These are phyloP conservation scores for Hydrozoanthus gracilis DNA, from an alignment of 92 coral and sea anemone species.

Conservation along the genomic window DNA sequence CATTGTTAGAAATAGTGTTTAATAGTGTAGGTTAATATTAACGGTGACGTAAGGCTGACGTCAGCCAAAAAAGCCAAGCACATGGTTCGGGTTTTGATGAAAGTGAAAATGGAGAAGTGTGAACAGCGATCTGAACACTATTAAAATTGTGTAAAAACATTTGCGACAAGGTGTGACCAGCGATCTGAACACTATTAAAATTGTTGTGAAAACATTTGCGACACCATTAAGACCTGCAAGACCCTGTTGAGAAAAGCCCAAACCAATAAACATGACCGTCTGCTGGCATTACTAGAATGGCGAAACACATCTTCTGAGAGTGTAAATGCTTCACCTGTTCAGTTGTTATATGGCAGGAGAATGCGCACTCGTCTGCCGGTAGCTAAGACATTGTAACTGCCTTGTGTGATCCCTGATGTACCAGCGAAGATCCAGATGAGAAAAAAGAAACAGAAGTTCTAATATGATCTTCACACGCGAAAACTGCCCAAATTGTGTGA, in stretches of 20 bases:
- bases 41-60: no score
- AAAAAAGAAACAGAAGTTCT: slow-evolving; percentile 23
- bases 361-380: slow-evolving; percentile 57
- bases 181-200: no score
- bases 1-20: background rate
- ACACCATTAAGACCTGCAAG: slow-evolving; percentile 52
- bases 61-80: no score
- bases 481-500: slow-evolving; percentile 46
- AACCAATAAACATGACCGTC: slow-evolving; percentile 42
- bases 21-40: no score
- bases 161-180: no score
- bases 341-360: slow-evolving; percentile 47
- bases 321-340: slow-evolving; percentile 48
- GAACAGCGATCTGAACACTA: no score
- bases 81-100: no score
- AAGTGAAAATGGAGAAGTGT: no score
- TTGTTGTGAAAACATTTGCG: no score
- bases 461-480: slow-evolving; percentile 24
- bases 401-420: slow-evolving; percentile 19
- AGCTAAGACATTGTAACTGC: slow-evolving; percentile 39
- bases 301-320: slow-evolving; percentile 41
- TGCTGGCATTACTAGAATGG: slow-evolving; percentile 57
- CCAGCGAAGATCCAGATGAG: slow-evolving; percentile 10
- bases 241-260: slow-evolving; percentile 47
- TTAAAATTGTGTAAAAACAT: no score